Evolutionary conservation across 2,888 invertebrate genomes (phyloP).

Genomic region (Scaeva pyrastri): DNA sequence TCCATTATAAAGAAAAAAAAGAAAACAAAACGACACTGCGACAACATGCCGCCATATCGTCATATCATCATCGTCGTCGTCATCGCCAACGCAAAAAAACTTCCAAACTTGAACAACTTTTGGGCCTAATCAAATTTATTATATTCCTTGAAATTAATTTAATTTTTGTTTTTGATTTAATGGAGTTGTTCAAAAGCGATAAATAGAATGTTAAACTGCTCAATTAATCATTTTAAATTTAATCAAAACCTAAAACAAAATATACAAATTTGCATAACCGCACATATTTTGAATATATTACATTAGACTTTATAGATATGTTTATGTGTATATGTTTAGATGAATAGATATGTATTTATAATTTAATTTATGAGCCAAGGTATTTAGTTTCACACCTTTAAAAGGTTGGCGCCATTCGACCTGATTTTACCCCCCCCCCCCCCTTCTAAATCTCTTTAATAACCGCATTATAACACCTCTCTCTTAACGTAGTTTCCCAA

Average conservation of each 20-base stretch:
- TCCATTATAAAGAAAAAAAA: background rate
- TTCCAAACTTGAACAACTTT: background rate
- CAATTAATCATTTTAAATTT: conserved; percentile 55
- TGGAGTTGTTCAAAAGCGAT: conserved; percentile 58
- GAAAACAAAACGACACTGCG: background rate
- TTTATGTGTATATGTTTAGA: too few relatives aligned
- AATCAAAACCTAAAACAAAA: conserved; percentile 11
- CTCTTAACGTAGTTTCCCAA: conserved; percentile 25
- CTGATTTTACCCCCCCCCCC: conserved; percentile 49
- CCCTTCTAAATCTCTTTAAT: background rate
- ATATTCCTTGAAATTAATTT: conserved; percentile 45
- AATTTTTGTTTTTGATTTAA: conserved; percentile 43
- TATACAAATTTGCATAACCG: conserved; percentile 50
- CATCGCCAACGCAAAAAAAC: background rate
- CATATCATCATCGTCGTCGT: too few relatives aligned
- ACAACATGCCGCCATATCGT: conserved; percentile 1
- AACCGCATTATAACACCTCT: background rate
- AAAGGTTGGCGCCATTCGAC: conserved; percentile 62
- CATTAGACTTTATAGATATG: too few relatives aligned
- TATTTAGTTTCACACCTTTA: conserved; percentile 60
- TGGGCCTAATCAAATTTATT: conserved; percentile 32
- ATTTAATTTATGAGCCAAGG: conserved; percentile 48
- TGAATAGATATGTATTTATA: too few relatives aligned
- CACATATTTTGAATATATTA: conserved; percentile 9
- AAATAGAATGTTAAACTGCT: conserved; percentile 57